These are phyloP conservation scores for Xyrauchen texanus DNA, from an alignment of 2,113 vertebrate species.

Conservation along the genomic window DNA sequence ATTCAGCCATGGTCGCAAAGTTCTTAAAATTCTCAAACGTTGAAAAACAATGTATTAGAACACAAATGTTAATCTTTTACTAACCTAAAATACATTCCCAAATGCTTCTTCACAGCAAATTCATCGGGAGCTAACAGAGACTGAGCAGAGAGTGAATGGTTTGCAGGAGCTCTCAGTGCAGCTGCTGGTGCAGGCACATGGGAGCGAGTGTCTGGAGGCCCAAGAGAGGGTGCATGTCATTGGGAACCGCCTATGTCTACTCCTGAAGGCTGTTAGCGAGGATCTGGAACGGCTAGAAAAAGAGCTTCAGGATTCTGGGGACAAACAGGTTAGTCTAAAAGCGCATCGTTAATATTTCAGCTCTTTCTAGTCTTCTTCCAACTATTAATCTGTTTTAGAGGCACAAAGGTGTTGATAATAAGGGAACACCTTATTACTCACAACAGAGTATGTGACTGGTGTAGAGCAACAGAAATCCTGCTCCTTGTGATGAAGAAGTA, in stretches of 20 bases:
- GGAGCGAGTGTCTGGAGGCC: conserved; percentile 90
- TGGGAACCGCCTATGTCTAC: conserved; percentile 89
- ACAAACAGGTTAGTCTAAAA: conserved; percentile 80
- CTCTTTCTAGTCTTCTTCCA: too few relatives aligned
- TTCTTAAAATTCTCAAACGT: too few relatives aligned
- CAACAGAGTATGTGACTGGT: too few relatives aligned
- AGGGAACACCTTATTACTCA: too few relatives aligned
- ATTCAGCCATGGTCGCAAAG: too few relatives aligned
- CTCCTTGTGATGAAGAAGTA: too few relatives aligned
- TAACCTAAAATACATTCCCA: not conserved
- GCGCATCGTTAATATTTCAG: too few relatives aligned
- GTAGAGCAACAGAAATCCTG: too few relatives aligned
- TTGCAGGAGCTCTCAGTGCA: conserved; percentile 94
- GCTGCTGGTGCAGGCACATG: conserved; percentile 84
- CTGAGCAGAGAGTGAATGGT: conserved; percentile 84
- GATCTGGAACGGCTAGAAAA: conserved; percentile 89
- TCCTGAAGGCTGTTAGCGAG: conserved; percentile 86
- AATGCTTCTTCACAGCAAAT: conserved; percentile 81
- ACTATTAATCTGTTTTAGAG: too few relatives aligned
- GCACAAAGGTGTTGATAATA: too few relatives aligned
- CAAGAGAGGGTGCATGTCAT: conserved; percentile 98
- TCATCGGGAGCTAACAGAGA: conserved; percentile 86
- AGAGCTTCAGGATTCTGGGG: conserved; percentile 76
- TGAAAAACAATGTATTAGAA: not conserved
- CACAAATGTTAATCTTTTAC: not conserved